Percentiles rank a stretch among this genome's conserved stretches.
Evolutionary conservation across 2,113 vertebrate species (phyloP).

Genomic region (Xenopus laevis): DNA sequence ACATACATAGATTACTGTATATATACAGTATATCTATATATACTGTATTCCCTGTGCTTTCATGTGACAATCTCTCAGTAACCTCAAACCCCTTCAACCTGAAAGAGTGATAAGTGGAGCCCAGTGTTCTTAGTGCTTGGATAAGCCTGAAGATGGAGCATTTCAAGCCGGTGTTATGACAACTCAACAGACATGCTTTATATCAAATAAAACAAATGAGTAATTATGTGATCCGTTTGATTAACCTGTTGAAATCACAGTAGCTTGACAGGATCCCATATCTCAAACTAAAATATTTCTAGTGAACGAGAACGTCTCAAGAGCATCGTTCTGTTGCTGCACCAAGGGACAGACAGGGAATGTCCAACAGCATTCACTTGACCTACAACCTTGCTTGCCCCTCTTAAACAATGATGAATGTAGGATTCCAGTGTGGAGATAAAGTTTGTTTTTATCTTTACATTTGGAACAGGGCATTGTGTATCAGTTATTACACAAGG

Average conservation of each 20-base stretch:
- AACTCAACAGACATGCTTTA: conserved; percentile 15
- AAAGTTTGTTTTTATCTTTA: no score
- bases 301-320: neutral
- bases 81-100: neutral
- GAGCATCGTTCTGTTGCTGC: neutral
- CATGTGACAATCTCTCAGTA: neutral
- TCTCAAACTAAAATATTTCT: conserved; percentile 1
- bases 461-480: no score
- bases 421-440: no score
- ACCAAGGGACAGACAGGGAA: no score
- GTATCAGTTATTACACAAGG: no score
- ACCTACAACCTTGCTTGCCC: no score
- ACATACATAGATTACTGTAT: no score
- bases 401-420: no score
- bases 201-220: conserved; percentile 33
- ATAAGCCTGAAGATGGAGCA: conserved; percentile 23
- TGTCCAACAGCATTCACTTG: no score
- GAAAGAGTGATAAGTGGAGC: neutral
- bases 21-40: no score
- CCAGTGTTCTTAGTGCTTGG: conserved; percentile 3
- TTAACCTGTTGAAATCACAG: conserved; percentile 22
- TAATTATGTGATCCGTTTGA: conserved; percentile 24
- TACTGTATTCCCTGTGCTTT: no score
- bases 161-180: conserved; percentile 34
- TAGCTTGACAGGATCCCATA: conserved; percentile 15